A percentile compares a stretch with the other conserved stretches of the same genome.
Conservation (phyloP, 1,140 invertebrate species). For the Drosophila chauvacae region DNA sequence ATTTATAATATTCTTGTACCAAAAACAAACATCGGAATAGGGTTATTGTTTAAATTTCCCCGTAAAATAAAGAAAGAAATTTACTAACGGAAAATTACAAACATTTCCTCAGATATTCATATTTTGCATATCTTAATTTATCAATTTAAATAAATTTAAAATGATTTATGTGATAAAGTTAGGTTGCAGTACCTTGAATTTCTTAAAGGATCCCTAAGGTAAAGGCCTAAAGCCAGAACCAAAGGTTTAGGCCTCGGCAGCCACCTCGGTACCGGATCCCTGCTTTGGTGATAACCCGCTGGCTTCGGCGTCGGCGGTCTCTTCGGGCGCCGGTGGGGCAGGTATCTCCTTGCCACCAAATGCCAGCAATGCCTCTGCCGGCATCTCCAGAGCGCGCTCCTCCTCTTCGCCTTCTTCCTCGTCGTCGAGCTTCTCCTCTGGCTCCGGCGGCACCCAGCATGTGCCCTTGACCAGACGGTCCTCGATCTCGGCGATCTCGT, state of each 20-base stretch:
- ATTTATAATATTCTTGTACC: no score
- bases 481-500: slow-evolving; percentile 75
- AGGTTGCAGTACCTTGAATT: slow-evolving; percentile 3
- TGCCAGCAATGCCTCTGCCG: slow-evolving; percentile 44
- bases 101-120: background rate
- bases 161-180: background rate
- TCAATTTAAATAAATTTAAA: background rate
- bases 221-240: background rate
- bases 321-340: background rate
- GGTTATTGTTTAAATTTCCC: no score
- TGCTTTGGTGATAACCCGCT: background rate
- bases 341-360: slow-evolving; percentile 48
- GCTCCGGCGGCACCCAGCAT: slow-evolving; percentile 68
- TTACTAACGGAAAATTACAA: no score
- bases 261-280: background rate
- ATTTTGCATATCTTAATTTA: background rate
- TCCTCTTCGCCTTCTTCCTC: slow-evolving; percentile 49
- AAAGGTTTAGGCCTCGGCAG: slow-evolving; percentile 18
- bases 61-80: no score
- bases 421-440: slow-evolving; percentile 28
- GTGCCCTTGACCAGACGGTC: slow-evolving; percentile 64
- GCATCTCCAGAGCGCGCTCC: slow-evolving; percentile 2
- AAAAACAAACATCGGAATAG: no score
- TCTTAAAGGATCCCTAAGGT: background rate
- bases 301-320: background rate